Conservation (phyloP, 2,888 invertebrate species). For the Disparrhopalites patrizii region DNA sequence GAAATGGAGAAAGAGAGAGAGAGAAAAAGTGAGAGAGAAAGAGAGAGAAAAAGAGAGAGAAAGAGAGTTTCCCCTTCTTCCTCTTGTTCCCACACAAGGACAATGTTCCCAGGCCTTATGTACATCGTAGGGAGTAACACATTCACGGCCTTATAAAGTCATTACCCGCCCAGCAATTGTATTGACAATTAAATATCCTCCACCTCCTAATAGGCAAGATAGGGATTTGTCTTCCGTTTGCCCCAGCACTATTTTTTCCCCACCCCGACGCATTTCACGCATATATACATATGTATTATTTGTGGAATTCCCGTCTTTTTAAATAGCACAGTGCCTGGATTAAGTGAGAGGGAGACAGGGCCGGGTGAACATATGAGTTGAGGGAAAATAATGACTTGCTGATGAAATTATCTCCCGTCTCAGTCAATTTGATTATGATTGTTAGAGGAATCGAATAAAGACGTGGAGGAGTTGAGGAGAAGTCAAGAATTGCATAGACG, state of each 20-base stretch:
- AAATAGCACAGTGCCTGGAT: not conserved
- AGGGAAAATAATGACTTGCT: slow-evolving; percentile 3
- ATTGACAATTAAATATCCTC: slow-evolving; percentile 18
- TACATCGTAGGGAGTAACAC: not conserved
- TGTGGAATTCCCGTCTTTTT: no score
- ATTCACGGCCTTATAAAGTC: not conserved
- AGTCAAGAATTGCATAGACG: no score
- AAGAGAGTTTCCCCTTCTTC: not conserved
- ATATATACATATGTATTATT: no score
- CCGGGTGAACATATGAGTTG: no score
- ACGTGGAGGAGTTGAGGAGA: not conserved
- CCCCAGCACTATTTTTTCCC: no score
- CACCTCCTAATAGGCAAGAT: not conserved
- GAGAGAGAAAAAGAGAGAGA: not conserved
- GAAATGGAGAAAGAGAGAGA: not conserved
- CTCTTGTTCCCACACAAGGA: not conserved
- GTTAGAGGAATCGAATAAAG: slow-evolving; percentile 2
- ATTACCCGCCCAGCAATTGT: slow-evolving; percentile 12
- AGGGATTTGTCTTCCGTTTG: no score
- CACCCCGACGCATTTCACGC: no score
- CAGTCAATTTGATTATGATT: slow-evolving; percentile 3
- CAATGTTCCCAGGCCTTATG: not conserved
- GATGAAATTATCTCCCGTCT: slow-evolving; percentile 8
- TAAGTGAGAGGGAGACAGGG: not conserved
- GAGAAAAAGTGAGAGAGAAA: not conserved